Base-by-base conservation (phyloP, 2,888 invertebrate species). In the Zaprionus obscuricornis region DNA sequence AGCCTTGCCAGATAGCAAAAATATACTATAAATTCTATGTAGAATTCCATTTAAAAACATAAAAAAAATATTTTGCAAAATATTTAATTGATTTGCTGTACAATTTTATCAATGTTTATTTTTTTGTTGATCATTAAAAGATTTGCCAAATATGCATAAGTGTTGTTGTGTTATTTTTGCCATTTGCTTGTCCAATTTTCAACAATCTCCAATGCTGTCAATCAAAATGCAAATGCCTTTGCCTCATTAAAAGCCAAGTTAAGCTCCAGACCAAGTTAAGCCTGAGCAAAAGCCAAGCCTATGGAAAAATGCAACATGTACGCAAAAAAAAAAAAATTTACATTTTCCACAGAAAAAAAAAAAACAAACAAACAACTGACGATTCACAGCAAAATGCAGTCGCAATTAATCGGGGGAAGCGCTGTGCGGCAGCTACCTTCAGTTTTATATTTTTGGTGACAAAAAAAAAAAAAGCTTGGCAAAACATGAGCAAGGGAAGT, bases 201-300 rank as follows among this genome's bases (percentile, higher is more conserved):
- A 65, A 75, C 82, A 82, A 77, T 73, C 75, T 65, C 81, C 73
- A 50, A 24, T 26, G 76, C 82, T 83, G 82, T 82, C 82, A 82
- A 82, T 82, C 82, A 82, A 82, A 82, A 82, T 82, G 82, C 81
- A 82, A 82, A 81, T 82, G 59, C 54, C 43, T 59, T 46, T 50
- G 29, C 71, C 84, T 86, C 86, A 82, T 86, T 86, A 83, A 83
- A 75, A 69, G 16, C 59, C n/a, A n/a, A n/a, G n/a, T n/a, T n/a
- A n/a, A n/a, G 24, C 11, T 11, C 33, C 4, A 46, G 34, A 22
- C 10, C 22, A 18, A 8, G 24, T 8, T 8, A 6, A n/a, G n/a
- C n/a, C n/a, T n/a, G n/a, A n/a, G 7, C 13, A 11, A 36, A 17
- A 33, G 59, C 47, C 57, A 47, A 52, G 34, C 63, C 45, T 36